phyloP scores from a whole-genome alignment of 2,797 vertebrate species.

The Phrynocephalus forsythii region DNA sequence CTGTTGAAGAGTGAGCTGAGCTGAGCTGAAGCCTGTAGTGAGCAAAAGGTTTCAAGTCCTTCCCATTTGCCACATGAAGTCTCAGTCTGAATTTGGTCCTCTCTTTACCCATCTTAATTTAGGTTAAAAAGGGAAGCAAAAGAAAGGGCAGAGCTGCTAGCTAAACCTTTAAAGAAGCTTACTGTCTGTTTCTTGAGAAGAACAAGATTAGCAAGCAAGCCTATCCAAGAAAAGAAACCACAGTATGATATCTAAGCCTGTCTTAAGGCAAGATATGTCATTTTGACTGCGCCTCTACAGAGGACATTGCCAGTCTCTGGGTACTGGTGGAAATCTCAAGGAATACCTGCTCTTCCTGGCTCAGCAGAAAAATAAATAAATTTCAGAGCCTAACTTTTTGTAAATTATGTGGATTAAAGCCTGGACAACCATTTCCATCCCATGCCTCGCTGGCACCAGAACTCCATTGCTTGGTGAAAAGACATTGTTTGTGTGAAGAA shows the following conservation, averaged over 20 bases:
- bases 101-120: not conserved
- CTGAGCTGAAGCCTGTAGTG: not conserved
- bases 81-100: not conserved
- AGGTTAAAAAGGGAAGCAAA: not conserved
- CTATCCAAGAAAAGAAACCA: not conserved
- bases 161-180: not conserved
- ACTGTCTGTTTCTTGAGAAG: not conserved
- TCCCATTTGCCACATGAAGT: not conserved
- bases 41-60: not conserved
- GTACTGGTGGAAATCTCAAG: no score
- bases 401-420: no score
- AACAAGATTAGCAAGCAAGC: not conserved
- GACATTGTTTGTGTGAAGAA: no score
- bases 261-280: not conserved
- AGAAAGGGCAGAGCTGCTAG: not conserved
- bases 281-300: not conserved
- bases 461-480: no score
- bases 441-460: no score
- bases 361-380: no score
- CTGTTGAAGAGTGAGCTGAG: not conserved
- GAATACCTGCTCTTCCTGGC: no score
- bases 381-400: no score
- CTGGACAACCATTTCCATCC: no score
- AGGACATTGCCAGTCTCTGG: no score
- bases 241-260: not conserved